Percentiles rank a stretch among this genome's conserved stretches.
Conservation (phyloP, 2,888 invertebrate genomes). For the Teleiodes luculella region DNA sequence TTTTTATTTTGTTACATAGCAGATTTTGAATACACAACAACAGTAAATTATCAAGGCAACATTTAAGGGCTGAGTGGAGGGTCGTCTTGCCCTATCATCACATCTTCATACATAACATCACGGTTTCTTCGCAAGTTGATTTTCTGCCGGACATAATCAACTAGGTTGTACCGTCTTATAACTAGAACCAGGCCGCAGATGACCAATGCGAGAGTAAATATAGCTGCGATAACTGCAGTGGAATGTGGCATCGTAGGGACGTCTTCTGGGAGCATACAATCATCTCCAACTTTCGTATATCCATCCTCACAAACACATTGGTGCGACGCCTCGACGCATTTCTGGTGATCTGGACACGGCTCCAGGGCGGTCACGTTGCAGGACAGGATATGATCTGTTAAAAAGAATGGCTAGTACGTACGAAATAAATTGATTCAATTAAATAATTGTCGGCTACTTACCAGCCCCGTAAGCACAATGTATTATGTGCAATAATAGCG, state of each 20-base stretch:
- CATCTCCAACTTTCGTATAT: constrained; percentile 43
- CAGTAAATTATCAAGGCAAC: constrained; percentile 22
- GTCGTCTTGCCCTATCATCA: constrained; percentile 77
- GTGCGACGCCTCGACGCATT: constrained; percentile 44
- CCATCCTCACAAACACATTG: constrained; percentile 53
- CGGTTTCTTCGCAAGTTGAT: constrained; percentile 59
- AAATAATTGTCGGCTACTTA: constrained; percentile 73
- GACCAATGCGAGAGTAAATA: constrained; percentile 63
- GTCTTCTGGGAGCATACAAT: constrained; percentile 39
- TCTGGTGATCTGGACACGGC: constrained; percentile 49
- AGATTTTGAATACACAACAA: too few relatives aligned
- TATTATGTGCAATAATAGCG: constrained; percentile 54
- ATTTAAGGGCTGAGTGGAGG: constrained; percentile 67
- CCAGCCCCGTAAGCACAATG: constrained; percentile 58
- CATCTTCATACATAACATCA: constrained; percentile 73
- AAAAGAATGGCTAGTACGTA: constrained; percentile 63
- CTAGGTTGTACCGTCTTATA: constrained; percentile 65
- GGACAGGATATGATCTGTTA: constrained; percentile 74
- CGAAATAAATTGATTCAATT: constrained; percentile 73
- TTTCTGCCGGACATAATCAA: constrained; percentile 61
- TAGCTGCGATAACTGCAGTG: constrained; percentile 51
- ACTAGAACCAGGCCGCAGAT: constrained; percentile 60
- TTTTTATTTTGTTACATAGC: too few relatives aligned
- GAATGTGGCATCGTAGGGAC: constrained; percentile 34
- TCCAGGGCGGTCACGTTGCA: constrained; percentile 53